These are phyloP conservation scores for Apodemus speciosus DNA, from an alignment of 2,113 vertebrate species.

Conservation along the genomic window DNA sequence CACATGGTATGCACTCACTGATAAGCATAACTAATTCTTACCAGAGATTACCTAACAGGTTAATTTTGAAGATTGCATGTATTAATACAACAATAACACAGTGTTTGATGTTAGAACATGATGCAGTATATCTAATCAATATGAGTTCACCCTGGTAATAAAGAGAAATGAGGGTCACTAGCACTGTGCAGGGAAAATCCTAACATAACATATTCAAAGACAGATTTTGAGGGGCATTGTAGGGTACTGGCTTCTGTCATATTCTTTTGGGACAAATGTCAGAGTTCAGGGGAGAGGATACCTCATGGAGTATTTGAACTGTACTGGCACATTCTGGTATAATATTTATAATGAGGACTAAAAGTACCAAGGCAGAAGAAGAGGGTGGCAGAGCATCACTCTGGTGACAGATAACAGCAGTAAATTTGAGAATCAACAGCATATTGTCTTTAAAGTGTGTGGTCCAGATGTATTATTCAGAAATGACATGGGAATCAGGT, in stretches of 20 bases:
- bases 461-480: background rate
- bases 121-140: background rate
- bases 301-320: background rate
- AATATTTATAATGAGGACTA: conserved; percentile 18
- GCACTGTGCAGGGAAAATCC: background rate
- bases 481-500: conserved; percentile 1
- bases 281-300: background rate
- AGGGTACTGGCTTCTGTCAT: background rate
- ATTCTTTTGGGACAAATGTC: conserved; percentile 25
- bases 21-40: conserved; percentile 39
- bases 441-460: background rate
- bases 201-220: background rate
- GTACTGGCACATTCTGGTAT: background rate
- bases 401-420: background rate
- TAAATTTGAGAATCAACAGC: background rate
- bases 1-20: no score
- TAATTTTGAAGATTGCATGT: conserved; percentile 41
- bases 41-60: background rate
- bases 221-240: background rate
- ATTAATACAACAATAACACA: background rate
- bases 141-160: background rate
- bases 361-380: background rate
- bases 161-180: background rate
- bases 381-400: background rate
- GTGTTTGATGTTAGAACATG: conserved; percentile 7